Percentiles rank a stretch among this genome's conserved stretches.
These are phyloP conservation scores for Urosaurus nigricauda DNA, from an alignment of 2,797 vertebrate genomes.

Conservation along the genomic window DNA sequence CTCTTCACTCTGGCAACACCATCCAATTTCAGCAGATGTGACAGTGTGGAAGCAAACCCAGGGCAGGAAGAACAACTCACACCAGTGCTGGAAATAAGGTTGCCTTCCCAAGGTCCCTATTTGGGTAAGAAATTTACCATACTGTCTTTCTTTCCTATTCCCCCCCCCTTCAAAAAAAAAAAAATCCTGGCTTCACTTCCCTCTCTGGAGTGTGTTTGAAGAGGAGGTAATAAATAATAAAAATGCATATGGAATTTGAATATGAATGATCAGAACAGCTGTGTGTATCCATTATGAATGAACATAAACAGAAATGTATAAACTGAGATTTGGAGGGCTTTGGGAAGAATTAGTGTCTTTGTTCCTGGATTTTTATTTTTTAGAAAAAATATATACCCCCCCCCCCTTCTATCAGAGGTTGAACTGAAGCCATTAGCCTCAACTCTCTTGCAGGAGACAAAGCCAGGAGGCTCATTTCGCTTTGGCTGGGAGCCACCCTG, in stretches of 20 bases:
- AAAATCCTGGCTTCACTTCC: not conserved
- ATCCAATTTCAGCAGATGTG: too few species aligned
- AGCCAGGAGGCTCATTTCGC: constrained; percentile 76
- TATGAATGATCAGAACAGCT: constrained; percentile 80
- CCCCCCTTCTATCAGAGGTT: constrained; percentile 69
- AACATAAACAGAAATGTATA: constrained; percentile 80
- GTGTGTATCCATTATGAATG: constrained; percentile 80
- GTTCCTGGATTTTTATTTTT: constrained; percentile 74
- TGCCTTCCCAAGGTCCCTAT: constrained; percentile 17
- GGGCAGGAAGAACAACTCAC: not conserved
- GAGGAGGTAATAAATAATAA: constrained; percentile 67
- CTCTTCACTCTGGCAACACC: too few species aligned
- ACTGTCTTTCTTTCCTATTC: not conserved
- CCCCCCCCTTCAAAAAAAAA: not conserved
- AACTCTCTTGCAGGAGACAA: constrained; percentile 70
- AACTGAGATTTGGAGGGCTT: constrained; percentile 77
- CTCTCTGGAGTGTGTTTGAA: constrained; percentile 44
- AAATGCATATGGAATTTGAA: constrained; percentile 77
- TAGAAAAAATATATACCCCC: constrained; percentile 11
- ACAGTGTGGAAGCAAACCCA: not conserved
- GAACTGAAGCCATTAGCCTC: constrained; percentile 76
- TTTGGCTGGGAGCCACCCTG: constrained; percentile 71
- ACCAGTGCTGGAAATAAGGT: constrained; percentile 4
- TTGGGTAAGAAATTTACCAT: not conserved
- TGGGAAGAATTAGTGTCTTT: constrained; percentile 80